Evolutionary conservation across 2,888 invertebrate species (phyloP).

Genomic region (Seira musarum): DNA sequence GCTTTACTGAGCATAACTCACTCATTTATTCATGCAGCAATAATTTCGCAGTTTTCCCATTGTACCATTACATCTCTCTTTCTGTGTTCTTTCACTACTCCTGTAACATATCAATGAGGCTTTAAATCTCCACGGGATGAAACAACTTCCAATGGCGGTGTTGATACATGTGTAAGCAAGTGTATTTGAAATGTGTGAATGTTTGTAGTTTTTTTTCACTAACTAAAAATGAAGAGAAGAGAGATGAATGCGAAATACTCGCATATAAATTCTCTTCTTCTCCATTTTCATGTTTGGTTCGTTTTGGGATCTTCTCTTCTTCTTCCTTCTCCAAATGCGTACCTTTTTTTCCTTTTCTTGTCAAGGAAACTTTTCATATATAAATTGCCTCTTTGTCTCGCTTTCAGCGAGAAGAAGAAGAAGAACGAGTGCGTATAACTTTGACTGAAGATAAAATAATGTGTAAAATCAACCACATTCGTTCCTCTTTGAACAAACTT

Average conservation of each 20-base stretch:
- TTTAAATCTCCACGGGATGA: too few species aligned
- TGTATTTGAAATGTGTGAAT: too few species aligned
- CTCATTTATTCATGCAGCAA: slow-evolving; percentile 10
- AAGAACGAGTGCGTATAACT: slow-evolving; percentile 3
- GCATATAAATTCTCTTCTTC: too few species aligned
- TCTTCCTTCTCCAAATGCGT: not conserved
- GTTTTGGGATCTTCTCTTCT: too few species aligned
- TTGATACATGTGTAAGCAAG: not conserved
- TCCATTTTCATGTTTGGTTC: too few species aligned
- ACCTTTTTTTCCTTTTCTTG: not conserved
- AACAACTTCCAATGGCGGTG: not conserved
- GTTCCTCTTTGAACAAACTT: not conserved
- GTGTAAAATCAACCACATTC: not conserved
- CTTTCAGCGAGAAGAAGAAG: not conserved
- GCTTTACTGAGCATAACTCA: slow-evolving; percentile 5
- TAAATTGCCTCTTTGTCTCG: slow-evolving; percentile 30
- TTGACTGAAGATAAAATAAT: not conserved
- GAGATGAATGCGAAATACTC: too few species aligned
- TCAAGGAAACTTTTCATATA: slow-evolving; percentile 34
- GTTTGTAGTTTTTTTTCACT: too few species aligned
- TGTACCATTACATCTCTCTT: too few species aligned
- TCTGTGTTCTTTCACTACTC: too few species aligned
- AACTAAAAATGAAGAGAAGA: too few species aligned
- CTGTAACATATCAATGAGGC: too few species aligned
- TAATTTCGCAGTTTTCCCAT: slow-evolving; percentile 3